phyloP scores from a whole-genome alignment of 2,113 vertebrate species.

The Amphiprion ocellaris region DNA sequence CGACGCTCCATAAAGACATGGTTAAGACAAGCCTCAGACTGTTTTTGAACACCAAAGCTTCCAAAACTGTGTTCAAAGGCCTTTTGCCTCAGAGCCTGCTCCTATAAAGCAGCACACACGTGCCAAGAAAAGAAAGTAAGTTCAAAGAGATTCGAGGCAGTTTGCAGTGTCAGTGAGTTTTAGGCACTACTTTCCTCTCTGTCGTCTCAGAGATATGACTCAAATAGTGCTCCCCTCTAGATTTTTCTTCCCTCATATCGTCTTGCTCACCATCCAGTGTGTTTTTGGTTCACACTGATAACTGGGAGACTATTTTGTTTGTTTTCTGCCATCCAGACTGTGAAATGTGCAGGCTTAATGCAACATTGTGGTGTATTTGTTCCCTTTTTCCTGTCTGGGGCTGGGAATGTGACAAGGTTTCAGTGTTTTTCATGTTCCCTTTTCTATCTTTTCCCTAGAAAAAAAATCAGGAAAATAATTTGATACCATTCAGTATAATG shows the following conservation, averaged over 20 bases:
- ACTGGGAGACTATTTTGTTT: constrained; percentile 44
- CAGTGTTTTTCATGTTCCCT: neutral
- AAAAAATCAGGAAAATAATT: constrained; percentile 9
- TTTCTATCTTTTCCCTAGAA: neutral
- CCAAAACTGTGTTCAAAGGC: constrained; percentile 51
- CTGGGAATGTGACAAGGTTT: constrained; percentile 12
- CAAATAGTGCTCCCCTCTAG: constrained; percentile 19
- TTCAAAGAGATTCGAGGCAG: constrained; percentile 42
- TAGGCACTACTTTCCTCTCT: constrained; percentile 33
- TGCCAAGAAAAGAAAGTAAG: constrained; percentile 38
- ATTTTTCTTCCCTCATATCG: constrained; percentile 7
- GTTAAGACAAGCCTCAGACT: constrained; percentile 49
- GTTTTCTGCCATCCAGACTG: constrained; percentile 64
- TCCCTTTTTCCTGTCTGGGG: constrained; percentile 22
- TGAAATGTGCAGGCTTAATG: constrained; percentile 57
- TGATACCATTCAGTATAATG: constrained; percentile 1
- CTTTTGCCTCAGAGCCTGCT: constrained; percentile 38
- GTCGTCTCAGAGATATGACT: constrained; percentile 26
- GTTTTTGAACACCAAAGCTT: constrained; percentile 36
- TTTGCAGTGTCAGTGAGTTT: constrained; percentile 38
- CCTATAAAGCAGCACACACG: constrained; percentile 42
- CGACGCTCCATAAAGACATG: constrained; percentile 29
- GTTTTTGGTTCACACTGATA: constrained; percentile 23
- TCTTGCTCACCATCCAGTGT: constrained; percentile 13
- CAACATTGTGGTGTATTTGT: constrained; percentile 33